Conservation (phyloP, 2,888 invertebrate genomes). For the Iselma pallidipennis region DNA sequence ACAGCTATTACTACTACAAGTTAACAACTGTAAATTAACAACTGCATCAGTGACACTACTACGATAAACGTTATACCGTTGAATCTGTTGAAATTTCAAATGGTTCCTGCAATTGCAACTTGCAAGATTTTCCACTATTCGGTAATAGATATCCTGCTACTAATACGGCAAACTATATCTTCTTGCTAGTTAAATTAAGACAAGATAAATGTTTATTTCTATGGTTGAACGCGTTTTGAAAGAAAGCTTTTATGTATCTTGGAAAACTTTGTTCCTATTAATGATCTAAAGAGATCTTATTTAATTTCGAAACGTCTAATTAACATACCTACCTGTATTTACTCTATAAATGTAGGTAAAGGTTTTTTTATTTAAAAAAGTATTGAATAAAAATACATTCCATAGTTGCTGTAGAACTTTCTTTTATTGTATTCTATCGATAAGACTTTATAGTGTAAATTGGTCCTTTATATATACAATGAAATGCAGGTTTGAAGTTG, state of each 20-base stretch:
- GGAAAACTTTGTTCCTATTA: neutral
- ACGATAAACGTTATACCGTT: constrained; percentile 24
- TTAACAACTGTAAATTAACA: constrained; percentile 38
- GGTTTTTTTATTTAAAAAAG: too few relatives aligned
- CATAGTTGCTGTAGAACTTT: too few relatives aligned
- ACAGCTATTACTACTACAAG: constrained; percentile 14
- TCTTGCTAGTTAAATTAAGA: constrained; percentile 20
- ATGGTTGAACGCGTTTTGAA: neutral
- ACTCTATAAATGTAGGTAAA: neutral
- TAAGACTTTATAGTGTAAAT: constrained; percentile 30
- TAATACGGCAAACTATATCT: constrained; percentile 26
- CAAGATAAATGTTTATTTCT: neutral
- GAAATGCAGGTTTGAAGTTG: constrained; percentile 17
- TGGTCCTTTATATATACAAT: constrained; percentile 20
- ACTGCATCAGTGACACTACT: constrained; percentile 40
- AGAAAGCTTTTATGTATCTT: neutral
- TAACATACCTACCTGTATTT: neutral
- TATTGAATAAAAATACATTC: too few relatives aligned
- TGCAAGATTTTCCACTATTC: constrained; percentile 10
- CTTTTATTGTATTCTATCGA: constrained; percentile 3
- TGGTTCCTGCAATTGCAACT: constrained; percentile 27
- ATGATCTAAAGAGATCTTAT: too few relatives aligned
- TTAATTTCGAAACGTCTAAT: neutral
- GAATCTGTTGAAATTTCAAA: neutral
- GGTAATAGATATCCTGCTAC: constrained; percentile 31